Percentiles rank a stretch among this genome's conserved stretches.
Evolutionary conservation across 2,888 invertebrate species (phyloP).

Genomic region (Heliconius charithonia): DNA sequence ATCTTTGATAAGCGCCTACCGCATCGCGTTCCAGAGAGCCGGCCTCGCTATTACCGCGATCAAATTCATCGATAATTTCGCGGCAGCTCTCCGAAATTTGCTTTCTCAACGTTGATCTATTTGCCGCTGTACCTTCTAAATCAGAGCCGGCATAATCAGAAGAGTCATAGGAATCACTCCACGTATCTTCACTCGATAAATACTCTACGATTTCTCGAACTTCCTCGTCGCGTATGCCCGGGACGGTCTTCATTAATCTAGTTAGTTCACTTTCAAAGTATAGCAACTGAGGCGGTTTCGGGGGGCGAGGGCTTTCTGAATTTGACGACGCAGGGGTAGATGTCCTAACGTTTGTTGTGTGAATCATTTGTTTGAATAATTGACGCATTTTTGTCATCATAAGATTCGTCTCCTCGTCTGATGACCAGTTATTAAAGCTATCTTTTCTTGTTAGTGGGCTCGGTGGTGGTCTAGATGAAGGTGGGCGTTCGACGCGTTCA

Average conservation of each 20-base stretch:
- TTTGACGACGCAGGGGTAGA: slow-evolving; percentile 82
- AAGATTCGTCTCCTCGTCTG: slow-evolving; percentile 95
- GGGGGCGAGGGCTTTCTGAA: slow-evolving; percentile 85
- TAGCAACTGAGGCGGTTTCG: slow-evolving; percentile 92
- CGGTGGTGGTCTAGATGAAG: slow-evolving; percentile 80
- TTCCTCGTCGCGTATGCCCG: slow-evolving; percentile 94
- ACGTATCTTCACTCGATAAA: slow-evolving; percentile 95
- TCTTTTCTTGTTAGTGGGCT: slow-evolving; percentile 90
- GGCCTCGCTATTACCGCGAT: slow-evolving; percentile 86
- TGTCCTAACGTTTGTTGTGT: slow-evolving; percentile 82
- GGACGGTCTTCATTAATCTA: slow-evolving; percentile 95
- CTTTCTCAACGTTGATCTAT: slow-evolving; percentile 89
- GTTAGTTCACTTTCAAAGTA: slow-evolving; percentile 96
- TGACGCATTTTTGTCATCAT: slow-evolving; percentile 98
- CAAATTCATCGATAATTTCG: slow-evolving; percentile 94
- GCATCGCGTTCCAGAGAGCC: slow-evolving; percentile 88
- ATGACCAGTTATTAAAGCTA: slow-evolving; percentile 97
- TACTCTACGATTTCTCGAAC: slow-evolving; percentile 96
- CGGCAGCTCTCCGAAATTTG: slow-evolving; percentile 95
- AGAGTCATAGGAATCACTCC: slow-evolving; percentile 97
- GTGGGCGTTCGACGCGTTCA: slow-evolving; percentile 76
- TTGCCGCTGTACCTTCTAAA: slow-evolving; percentile 87
- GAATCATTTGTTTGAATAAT: slow-evolving; percentile 96
- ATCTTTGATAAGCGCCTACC: slow-evolving; percentile 92
- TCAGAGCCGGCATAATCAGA: slow-evolving; percentile 96